Conservation (phyloP, 2,797 vertebrate species). For the Crypturellus tataupa region DNA sequence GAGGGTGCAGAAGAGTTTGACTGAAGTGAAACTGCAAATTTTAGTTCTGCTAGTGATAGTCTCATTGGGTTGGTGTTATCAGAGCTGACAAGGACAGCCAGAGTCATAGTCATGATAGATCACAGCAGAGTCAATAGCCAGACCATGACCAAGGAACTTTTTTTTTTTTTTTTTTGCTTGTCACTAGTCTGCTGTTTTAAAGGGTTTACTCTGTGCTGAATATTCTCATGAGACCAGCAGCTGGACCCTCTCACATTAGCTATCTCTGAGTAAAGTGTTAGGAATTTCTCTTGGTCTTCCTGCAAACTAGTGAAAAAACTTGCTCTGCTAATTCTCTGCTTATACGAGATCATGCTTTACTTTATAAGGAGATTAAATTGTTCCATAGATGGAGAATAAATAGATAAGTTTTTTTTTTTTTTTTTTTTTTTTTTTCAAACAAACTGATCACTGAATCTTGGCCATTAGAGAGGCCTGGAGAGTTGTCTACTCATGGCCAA, state of each 20-base stretch:
- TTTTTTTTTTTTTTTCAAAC: neutral
- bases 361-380: neutral
- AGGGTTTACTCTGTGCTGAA: neutral
- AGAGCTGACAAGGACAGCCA: neutral
- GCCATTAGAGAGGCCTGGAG: neutral
- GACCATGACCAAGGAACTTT: neutral
- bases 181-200: neutral
- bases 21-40: neutral
- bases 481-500: neutral
- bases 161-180: neutral
- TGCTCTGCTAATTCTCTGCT: neutral
- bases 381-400: neutral
- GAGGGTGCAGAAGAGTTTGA: neutral
- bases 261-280: neutral
- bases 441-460: neutral
- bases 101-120: neutral
- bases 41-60: constrained; percentile 27
- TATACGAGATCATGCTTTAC: neutral
- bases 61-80: neutral
- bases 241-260: neutral
- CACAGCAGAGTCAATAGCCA: neutral
- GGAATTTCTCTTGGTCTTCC: neutral
- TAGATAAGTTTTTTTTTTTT: neutral
- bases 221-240: neutral
- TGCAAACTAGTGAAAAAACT: neutral